Percentiles rank a stretch among this genome's conserved stretches.
Conservation (phyloP, 2,888 invertebrate species). For the Coelinius sp. region DNA sequence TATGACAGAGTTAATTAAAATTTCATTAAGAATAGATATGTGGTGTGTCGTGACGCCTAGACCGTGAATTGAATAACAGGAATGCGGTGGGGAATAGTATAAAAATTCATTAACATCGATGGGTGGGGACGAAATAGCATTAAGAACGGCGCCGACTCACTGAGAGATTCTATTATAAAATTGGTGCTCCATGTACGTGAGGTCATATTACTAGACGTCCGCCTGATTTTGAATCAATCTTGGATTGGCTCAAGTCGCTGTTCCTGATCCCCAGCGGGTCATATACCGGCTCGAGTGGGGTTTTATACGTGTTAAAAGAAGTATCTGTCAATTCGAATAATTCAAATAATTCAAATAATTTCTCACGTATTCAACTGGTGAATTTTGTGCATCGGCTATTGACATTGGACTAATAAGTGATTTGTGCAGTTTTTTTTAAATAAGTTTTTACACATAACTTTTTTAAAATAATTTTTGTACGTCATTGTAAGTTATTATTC, state of each 20-base stretch:
- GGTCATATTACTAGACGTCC: slow-evolving; percentile 61
- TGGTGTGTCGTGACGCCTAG: background rate
- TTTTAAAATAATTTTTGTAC: background rate
- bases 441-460: background rate
- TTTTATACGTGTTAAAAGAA: background rate
- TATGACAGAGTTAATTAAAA: background rate
- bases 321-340: background rate
- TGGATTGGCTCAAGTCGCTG: slow-evolving; percentile 61
- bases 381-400: background rate
- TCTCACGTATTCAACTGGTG: background rate
- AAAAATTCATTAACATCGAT: slow-evolving; percentile 28
- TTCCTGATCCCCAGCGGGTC: slow-evolving; percentile 59
- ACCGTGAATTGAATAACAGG: background rate
- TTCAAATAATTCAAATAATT: background rate
- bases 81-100: slow-evolving; percentile 27
- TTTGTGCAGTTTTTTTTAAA: background rate
- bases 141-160: slow-evolving; percentile 26
- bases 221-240: slow-evolving; percentile 62
- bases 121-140: slow-evolving; percentile 37
- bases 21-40: background rate
- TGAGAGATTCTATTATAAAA: slow-evolving; percentile 67
- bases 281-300: background rate
- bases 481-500: slow-evolving; percentile 5
- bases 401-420: background rate
- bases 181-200: slow-evolving; percentile 66